phyloP scores from a whole-genome alignment of 1,140 invertebrate genomes.

The Solenopsis invicta region DNA sequence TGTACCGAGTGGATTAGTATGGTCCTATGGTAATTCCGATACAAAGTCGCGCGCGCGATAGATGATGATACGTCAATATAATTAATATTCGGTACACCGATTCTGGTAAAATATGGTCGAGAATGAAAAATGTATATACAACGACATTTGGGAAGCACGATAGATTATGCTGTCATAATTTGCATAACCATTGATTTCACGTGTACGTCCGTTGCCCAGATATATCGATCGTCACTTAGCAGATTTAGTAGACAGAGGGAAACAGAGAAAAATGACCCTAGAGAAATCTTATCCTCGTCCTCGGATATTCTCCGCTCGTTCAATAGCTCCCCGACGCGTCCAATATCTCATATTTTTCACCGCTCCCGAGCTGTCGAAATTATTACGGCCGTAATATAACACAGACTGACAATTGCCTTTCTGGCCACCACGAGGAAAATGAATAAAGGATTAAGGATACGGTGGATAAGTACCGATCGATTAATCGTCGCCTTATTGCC shows the following conservation, averaged over 20 bases:
- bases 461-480: slow-evolving; percentile 7
- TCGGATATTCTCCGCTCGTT: slow-evolving; percentile 16
- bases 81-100: slow-evolving; percentile 36
- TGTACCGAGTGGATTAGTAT: slow-evolving; percentile 24
- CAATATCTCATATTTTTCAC: slow-evolving; percentile 15
- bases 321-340: background rate
- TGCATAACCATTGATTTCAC: slow-evolving; percentile 16
- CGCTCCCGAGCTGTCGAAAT: background rate
- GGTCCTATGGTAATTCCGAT: slow-evolving; percentile 20
- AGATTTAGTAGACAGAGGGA: slow-evolving; percentile 16
- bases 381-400: slow-evolving; percentile 7
- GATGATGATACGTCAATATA: slow-evolving; percentile 15
- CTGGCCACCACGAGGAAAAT: background rate
- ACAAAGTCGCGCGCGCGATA: slow-evolving; percentile 1
- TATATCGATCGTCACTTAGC: slow-evolving; percentile 23
- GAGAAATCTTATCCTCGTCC: slow-evolving; percentile 21
- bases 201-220: background rate
- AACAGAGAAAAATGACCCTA: background rate
- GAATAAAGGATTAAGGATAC: background rate
- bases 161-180: slow-evolving; percentile 38
- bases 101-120: background rate
- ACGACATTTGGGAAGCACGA: slow-evolving; percentile 27
- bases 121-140: slow-evolving; percentile 29
- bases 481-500: slow-evolving; percentile 44
- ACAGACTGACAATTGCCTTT: slow-evolving; percentile 11